A percentile compares a stretch with the other conserved stretches of the same genome.
Evolutionary conservation across 2,113 vertebrate species (phyloP).

Genomic region (Cryptomyrus ogoouensis): DNA sequence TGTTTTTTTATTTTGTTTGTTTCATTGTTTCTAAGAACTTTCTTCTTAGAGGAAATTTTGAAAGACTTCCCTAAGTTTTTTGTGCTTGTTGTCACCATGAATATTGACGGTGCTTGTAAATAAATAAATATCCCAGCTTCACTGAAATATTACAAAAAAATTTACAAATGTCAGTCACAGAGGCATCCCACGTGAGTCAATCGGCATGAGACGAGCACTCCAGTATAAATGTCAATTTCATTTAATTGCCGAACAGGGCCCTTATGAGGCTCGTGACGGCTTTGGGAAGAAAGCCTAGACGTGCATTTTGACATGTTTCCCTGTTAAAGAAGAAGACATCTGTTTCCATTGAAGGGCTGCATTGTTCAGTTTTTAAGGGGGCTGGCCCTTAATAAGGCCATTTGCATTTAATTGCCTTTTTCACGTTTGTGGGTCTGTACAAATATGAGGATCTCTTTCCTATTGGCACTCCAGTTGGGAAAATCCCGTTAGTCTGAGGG

Average conservation of each 20-base stretch:
- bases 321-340: slow-evolving; percentile 50
- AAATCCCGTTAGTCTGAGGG: slow-evolving; percentile 15
- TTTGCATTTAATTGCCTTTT: slow-evolving; percentile 33
- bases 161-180: slow-evolving; percentile 36
- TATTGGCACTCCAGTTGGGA: slow-evolving; percentile 24
- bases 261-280: slow-evolving; percentile 47
- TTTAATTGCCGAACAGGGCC: slow-evolving; percentile 55
- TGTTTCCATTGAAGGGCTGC: slow-evolving; percentile 33
- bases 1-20: background rate
- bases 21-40: background rate
- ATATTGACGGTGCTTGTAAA: slow-evolving; percentile 30
- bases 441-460: slow-evolving; percentile 14
- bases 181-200: slow-evolving; percentile 26
- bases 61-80: background rate
- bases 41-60: slow-evolving; percentile 15
- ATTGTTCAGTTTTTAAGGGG: slow-evolving; percentile 41
- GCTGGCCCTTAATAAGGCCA: slow-evolving; percentile 44
- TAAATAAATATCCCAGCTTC: slow-evolving; percentile 33
- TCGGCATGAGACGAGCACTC: slow-evolving; percentile 30
- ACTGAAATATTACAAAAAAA: slow-evolving; percentile 43
- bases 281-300: slow-evolving; percentile 44
- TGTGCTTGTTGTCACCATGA: slow-evolving; percentile 33
- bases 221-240: slow-evolving; percentile 52
- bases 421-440: slow-evolving; percentile 18
- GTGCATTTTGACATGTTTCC: slow-evolving; percentile 49